Conservation (phyloP, 2,113 vertebrate genomes). For the Myiozetetes cayanensis region DNA sequence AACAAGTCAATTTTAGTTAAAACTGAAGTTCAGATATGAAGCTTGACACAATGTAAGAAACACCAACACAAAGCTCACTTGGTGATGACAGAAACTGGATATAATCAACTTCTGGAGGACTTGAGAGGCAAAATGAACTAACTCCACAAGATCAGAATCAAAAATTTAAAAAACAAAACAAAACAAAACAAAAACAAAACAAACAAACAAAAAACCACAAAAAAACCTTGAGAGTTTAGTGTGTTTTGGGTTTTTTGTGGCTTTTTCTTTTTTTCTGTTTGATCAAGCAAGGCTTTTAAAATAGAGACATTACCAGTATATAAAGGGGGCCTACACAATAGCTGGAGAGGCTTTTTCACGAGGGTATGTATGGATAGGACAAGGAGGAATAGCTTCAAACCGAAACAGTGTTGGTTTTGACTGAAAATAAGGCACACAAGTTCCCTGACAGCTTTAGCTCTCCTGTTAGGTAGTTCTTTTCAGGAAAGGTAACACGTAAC, state of each 20-base stretch:
- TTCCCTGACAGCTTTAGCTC: neutral
- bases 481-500: neutral
- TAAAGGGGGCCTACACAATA: neutral
- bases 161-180: neutral
- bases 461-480: neutral
- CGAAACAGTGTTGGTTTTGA: neutral
- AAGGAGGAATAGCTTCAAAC: neutral
- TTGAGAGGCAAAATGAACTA: accelerated
- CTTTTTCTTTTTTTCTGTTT: neutral
- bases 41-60: neutral
- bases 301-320: neutral
- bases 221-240: neutral
- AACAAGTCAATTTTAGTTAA: neutral
- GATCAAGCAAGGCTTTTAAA: neutral
- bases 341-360: neutral
- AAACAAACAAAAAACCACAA: neutral
- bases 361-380: neutral
- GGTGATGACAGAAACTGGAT: neutral
- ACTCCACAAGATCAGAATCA: neutral
- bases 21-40: neutral
- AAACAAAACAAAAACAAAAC: neutral
- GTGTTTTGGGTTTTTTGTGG: neutral
- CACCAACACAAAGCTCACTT: neutral
- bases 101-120: neutral
- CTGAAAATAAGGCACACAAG: neutral